Conservation (phyloP, 2,888 invertebrate genomes). For the Ceraclea dissimilis region DNA sequence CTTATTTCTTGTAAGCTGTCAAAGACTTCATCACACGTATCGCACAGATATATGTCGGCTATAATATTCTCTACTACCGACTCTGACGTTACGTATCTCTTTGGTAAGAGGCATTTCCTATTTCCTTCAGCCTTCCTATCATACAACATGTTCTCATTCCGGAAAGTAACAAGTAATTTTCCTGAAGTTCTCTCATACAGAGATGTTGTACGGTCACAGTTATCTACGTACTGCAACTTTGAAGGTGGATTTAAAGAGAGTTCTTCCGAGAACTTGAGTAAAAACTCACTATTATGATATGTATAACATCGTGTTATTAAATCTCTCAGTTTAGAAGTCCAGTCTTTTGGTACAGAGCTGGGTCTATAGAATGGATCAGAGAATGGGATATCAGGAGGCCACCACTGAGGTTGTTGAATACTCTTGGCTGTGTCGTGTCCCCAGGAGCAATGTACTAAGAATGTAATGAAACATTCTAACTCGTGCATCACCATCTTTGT, state of each 20-base stretch:
- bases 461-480: constrained; percentile 63
- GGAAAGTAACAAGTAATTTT: constrained; percentile 63
- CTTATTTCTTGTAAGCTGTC: constrained; percentile 41
- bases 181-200: constrained; percentile 58
- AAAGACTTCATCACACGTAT: constrained; percentile 68
- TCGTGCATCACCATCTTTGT: constrained; percentile 54
- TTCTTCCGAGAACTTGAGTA: constrained; percentile 63
- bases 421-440: constrained; percentile 53
- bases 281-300: constrained; percentile 62
- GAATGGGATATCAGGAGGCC: constrained; percentile 60
- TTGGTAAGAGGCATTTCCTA: constrained; percentile 41
- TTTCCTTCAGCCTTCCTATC: constrained; percentile 29
- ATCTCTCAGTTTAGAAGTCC: constrained; percentile 55
- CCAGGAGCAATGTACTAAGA: constrained; percentile 69
- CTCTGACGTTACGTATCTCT: constrained; percentile 37
- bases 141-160: constrained; percentile 64
- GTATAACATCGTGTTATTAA: constrained; percentile 63
- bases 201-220: constrained; percentile 66
- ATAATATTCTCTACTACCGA: constrained; percentile 49
- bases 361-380: constrained; percentile 57
- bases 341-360: constrained; percentile 39
- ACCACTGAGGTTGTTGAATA: constrained; percentile 60
- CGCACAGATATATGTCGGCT: constrained; percentile 66
- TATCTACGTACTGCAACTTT: constrained; percentile 60
- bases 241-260: constrained; percentile 57